Evolutionary conservation across 2,797 vertebrate species (phyloP).

Genomic region (Spondyliosoma cantharus): DNA sequence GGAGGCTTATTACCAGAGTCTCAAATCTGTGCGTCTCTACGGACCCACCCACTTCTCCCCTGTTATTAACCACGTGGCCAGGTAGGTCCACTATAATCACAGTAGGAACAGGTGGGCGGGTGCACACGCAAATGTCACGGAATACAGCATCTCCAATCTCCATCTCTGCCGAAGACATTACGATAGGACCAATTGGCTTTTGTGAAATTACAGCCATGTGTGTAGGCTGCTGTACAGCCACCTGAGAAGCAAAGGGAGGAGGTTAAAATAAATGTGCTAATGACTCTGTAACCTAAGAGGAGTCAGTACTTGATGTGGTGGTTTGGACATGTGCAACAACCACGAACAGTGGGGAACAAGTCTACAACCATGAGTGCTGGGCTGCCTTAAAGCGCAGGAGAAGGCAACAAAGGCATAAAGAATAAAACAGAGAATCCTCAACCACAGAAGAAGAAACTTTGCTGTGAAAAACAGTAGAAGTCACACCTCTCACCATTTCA

Average conservation of each 20-base stretch:
- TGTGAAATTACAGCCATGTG: constrained; percentile 6
- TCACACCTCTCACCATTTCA: constrained; percentile 45
- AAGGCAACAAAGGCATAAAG: background rate
- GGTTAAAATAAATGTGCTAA: constrained; percentile 52
- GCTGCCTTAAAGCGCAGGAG: constrained; percentile 9
- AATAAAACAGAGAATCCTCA: background rate
- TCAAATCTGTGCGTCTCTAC: constrained; percentile 96
- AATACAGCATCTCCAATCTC: constrained; percentile 2
- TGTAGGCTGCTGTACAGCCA: constrained; percentile 7
- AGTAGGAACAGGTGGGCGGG: constrained; percentile 13
- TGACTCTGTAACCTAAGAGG: constrained; percentile 2
- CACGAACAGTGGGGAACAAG: background rate
- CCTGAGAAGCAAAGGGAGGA: constrained; percentile 9
- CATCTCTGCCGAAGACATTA: background rate
- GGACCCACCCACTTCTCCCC: constrained; percentile 99
- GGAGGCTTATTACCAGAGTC: constrained; percentile 97
- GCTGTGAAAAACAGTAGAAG: constrained; percentile 38
- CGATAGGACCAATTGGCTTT: constrained; percentile 1
- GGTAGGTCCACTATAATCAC: constrained; percentile 66
- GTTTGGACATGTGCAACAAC: background rate
- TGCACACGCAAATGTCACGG: background rate
- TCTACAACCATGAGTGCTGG: constrained; percentile 20
- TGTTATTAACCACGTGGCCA: constrained; percentile 98
- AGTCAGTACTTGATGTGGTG: constrained; percentile 23
- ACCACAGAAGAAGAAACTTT: constrained; percentile 5